Conservation (phyloP, 2,888 invertebrate genomes). For the Aquatica leii region DNA sequence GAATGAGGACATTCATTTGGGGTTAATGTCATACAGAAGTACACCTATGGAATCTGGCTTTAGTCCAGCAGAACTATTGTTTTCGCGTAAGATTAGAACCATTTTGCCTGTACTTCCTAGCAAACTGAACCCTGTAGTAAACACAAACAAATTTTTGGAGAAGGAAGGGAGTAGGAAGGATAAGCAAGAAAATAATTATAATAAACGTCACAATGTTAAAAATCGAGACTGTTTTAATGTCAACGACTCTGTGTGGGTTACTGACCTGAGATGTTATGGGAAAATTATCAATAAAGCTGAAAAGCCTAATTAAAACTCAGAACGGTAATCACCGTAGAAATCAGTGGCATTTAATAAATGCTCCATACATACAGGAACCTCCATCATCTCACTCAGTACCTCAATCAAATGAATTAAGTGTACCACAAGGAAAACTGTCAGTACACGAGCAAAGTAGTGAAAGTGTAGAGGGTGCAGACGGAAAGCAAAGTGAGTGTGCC, state of each 20-base stretch:
- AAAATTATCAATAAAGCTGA: no score
- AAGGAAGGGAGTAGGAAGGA: background rate
- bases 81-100: conserved; percentile 1
- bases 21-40: conserved; percentile 18
- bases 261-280: no score
- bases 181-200: background rate
- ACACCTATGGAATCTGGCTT: conserved; percentile 28
- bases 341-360: background rate
- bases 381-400: no score
- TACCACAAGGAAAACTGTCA: no score
- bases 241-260: background rate
- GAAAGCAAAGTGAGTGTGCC: no score
- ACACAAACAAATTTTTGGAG: background rate
- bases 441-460: no score
- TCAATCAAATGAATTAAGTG: no score
- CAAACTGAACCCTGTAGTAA: background rate
- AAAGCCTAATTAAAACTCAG: no score
- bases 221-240: background rate
- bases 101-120: conserved; percentile 7
- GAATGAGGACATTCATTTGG: conserved; percentile 21
- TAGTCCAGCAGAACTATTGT: conserved; percentile 17
- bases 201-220: background rate
- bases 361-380: no score
- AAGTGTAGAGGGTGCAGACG: no score
- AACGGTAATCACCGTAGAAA: no score